A percentile compares a stretch with the other conserved stretches of the same genome.
Evolutionary conservation across 1,140 invertebrate species (phyloP).

Genomic region (Drosophila fuyamai): DNA sequence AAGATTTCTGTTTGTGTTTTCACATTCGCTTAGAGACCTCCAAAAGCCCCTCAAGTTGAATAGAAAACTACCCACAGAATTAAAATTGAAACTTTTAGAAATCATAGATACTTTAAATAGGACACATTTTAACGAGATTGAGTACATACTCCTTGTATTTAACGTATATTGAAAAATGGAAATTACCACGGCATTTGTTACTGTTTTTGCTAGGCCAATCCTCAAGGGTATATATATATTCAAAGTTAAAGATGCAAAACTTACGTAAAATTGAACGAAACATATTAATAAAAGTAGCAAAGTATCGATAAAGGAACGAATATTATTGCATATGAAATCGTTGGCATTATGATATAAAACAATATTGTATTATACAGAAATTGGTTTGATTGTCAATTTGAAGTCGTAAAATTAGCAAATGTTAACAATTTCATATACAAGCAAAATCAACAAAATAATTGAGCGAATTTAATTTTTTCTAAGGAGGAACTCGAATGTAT

Average conservation of each 20-base stretch:
- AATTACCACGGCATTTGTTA: conserved; percentile 29
- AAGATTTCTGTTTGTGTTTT: conserved; percentile 6
- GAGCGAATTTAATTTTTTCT: conserved; percentile 78
- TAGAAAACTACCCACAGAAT: conserved; percentile 38
- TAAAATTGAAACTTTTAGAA: conserved; percentile 17
- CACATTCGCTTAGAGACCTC: not conserved
- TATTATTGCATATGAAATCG: conserved; percentile 19
- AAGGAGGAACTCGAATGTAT: conserved; percentile 53
- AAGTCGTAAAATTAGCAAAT: conserved; percentile 40
- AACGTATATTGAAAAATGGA: conserved; percentile 19
- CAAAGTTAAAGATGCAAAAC: conserved; percentile 5
- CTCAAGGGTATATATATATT: conserved; percentile 5
- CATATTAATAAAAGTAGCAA: conserved; percentile 16
- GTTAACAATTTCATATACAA: conserved; percentile 52
- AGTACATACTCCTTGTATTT: conserved; percentile 13
- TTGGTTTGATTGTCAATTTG: conserved; percentile 51
- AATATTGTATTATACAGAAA: conserved; percentile 41
- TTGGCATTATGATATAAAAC: conserved; percentile 3
- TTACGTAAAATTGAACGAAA: conserved; percentile 5
- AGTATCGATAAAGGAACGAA: conserved; percentile 21
- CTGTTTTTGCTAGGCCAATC: conserved; percentile 39
- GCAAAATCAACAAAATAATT: conserved; percentile 46
- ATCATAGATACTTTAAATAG: conserved; percentile 13
- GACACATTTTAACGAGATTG: conserved; percentile 6
- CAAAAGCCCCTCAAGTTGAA: conserved; percentile 13